Base-by-base conservation (phyloP, 2,113 vertebrate species). In the Potamarius usumacintae region DNA sequence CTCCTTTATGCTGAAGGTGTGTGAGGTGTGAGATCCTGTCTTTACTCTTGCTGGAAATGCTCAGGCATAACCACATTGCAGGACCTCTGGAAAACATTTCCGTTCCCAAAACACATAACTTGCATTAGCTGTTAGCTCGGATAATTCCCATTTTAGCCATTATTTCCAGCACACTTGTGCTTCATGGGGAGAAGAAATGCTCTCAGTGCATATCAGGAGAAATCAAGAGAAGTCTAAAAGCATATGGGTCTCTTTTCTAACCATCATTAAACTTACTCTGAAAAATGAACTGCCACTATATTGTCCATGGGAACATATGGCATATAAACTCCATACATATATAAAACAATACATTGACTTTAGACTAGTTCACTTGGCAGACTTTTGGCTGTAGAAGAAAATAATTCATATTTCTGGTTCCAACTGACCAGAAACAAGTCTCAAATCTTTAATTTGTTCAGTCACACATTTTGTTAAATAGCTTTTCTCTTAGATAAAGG, bases 161-260 rank as follows among this genome's bases (percentile, higher is more conserved):
- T 84, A 84, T 72, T 72, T 72, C 67, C 34, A 76, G 53, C 53
- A 34, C 52, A n/a, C 83, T 74, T 57, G 27, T 58, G 67, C 34
- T 42, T 72, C 18, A 48, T 17, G 69, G 22, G n/a, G 55, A 34
- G 42, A 76, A 10, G 12, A 25, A 62, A 48, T 77, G 30, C 48
- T 52, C 25, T 69, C 12, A 52, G 25, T 17, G 27, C 14, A 58
- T 57, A 48, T 67, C 50, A 55, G 81, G 58, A 63, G 63, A 48
- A 85, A 57, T 80, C 12, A 42, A 84, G 20, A 42, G 83, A 58
- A 74, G 5, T 18, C 53, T 25, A 48, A 58, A 14, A 85, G 57
- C 15, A 30, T 30, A 4, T 53, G 7, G 50, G 20, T 83, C 58
- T 22, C 12, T 17, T 78, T 55, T 55, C 50, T 17, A 27, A n/a